phyloP scores from a whole-genome alignment of 2,888 invertebrate genomes.

The Hirtodrosophila alboralis region DNA sequence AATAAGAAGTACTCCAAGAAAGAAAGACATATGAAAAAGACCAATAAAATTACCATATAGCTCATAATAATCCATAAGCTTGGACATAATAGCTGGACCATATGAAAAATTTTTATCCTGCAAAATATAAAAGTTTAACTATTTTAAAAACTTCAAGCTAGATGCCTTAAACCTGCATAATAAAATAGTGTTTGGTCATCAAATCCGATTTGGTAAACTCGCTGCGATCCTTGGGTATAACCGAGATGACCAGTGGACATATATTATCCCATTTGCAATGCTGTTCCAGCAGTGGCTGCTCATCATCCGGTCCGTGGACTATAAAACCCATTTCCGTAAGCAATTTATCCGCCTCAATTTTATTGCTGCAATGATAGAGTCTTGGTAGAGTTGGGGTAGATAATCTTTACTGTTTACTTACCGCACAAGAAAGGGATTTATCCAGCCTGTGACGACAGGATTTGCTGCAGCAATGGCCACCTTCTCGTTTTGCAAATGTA shows the following conservation, averaged over 20 bases:
- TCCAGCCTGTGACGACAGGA: slow-evolving; percentile 90
- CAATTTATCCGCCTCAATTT: slow-evolving; percentile 61
- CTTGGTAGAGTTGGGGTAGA: not conserved
- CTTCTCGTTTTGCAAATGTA: slow-evolving; percentile 89
- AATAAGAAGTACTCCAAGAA: too few relatives aligned
- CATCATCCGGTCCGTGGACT: slow-evolving; percentile 68
- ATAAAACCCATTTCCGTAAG: slow-evolving; percentile 68
- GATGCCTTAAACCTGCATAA: slow-evolving; percentile 85
- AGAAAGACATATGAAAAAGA: too few relatives aligned
- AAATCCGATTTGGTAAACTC: slow-evolving; percentile 86
- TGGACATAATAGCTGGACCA: slow-evolving; percentile 90
- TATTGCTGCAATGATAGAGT: slow-evolving; percentile 51
- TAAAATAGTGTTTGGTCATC: slow-evolving; percentile 85
- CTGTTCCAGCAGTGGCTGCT: slow-evolving; percentile 66
- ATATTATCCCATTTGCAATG: slow-evolving; percentile 84
- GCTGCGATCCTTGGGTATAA: slow-evolving; percentile 86
- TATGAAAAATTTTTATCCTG: slow-evolving; percentile 92
- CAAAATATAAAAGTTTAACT: not conserved
- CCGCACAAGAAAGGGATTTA: slow-evolving; percentile 90
- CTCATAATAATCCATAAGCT: slow-evolving; percentile 86
- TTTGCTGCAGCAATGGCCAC: slow-evolving; percentile 86
- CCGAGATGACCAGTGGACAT: slow-evolving; percentile 85
- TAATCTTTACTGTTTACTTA: slow-evolving; percentile 61
- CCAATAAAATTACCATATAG: slow-evolving; percentile 86
- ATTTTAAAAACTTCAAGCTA: too few relatives aligned